A percentile compares a stretch with the other conserved stretches of the same genome.
Conservation (phyloP, 2,888 invertebrate genomes). For the Beris chalybata region DNA sequence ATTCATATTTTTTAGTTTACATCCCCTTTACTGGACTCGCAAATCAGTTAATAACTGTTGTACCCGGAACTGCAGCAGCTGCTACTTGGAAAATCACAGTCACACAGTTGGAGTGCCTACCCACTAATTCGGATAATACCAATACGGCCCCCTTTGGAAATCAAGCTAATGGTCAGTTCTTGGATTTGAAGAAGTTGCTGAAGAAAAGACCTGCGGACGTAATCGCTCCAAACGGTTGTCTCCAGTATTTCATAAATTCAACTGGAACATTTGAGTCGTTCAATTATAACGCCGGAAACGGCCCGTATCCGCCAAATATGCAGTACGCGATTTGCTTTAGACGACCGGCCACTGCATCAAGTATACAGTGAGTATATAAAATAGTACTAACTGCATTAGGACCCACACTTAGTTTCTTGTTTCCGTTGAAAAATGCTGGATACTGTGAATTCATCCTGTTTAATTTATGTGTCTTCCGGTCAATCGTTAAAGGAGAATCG, state of each 20-base stretch:
- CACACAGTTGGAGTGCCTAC: constrained; percentile 63
- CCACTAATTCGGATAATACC: background rate
- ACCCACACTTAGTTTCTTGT: too few species aligned
- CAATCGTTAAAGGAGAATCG: too few species aligned
- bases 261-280: constrained; percentile 62
- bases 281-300: constrained; percentile 61
- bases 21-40: constrained; percentile 47
- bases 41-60: constrained; percentile 32
- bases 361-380: constrained; percentile 46
- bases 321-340: constrained; percentile 69
- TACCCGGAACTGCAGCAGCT: constrained; percentile 40
- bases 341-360: constrained; percentile 44
- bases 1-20: constrained; percentile 42
- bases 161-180: background rate
- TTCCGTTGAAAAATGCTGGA: too few species aligned
- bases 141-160: background rate
- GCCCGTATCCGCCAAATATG: constrained; percentile 62
- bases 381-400: background rate
- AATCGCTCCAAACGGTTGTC: constrained; percentile 65
- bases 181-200: background rate
- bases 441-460: too few species aligned
- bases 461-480: too few species aligned
- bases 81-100: constrained; percentile 64
- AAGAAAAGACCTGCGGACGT: constrained; percentile 45
- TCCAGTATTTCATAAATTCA: constrained; percentile 66